phyloP scores from a whole-genome alignment of 2,888 invertebrate species.

The Drosophila lutescens region DNA sequence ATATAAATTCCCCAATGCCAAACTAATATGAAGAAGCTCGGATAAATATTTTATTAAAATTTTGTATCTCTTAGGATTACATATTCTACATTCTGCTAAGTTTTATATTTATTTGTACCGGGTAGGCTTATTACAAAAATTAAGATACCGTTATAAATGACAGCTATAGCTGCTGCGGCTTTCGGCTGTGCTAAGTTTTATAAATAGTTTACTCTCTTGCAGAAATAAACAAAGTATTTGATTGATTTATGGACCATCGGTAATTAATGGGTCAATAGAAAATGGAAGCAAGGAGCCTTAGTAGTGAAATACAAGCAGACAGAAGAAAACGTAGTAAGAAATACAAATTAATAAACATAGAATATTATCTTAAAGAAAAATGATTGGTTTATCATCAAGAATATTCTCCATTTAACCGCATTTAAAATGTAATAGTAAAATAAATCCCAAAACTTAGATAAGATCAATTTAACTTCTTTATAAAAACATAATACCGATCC shows the following conservation, averaged over 20 bases:
- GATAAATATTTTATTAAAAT: background rate
- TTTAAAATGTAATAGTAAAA: too few relatives aligned
- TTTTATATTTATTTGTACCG: too few relatives aligned
- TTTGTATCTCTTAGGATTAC: background rate
- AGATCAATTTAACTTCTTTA: too few relatives aligned
- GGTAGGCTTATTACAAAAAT: too few relatives aligned
- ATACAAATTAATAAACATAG: too few relatives aligned
- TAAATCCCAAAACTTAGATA: too few relatives aligned
- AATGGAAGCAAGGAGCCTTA: background rate
- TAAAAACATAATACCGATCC: too few relatives aligned
- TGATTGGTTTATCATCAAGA: too few relatives aligned
- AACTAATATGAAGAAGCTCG: background rate
- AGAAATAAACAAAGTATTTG: background rate
- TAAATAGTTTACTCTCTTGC: background rate
- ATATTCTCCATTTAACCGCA: too few relatives aligned
- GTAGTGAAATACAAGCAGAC: background rate
- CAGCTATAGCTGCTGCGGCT: too few relatives aligned
- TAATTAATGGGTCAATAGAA: background rate
- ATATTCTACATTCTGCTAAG: background rate
- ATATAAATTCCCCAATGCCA: conserved; percentile 14
- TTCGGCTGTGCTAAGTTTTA: background rate
- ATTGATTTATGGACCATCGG: background rate
- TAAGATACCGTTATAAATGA: too few relatives aligned
- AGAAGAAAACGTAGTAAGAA: background rate
- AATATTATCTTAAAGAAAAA: too few relatives aligned